Conservation (phyloP, 2,888 invertebrate genomes). For the Acanthoscelides obtectus region DNA sequence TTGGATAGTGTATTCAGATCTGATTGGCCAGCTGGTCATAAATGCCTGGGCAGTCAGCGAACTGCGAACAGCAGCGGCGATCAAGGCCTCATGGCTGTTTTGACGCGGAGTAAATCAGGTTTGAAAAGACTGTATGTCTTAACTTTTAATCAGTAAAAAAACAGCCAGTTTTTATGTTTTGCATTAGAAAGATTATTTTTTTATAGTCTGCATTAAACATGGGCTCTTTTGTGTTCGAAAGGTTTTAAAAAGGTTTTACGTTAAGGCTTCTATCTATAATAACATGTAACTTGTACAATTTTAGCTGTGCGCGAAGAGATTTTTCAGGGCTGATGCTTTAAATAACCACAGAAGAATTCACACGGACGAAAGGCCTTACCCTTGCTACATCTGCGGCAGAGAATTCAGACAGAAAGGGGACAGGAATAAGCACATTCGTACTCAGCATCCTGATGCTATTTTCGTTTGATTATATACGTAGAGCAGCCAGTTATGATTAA, state of each 20-base stretch:
- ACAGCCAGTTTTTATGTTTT: too few species aligned
- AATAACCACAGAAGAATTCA: slow-evolving; percentile 61
- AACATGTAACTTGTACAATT: slow-evolving; percentile 5
- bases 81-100: too few species aligned
- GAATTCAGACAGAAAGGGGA: slow-evolving; percentile 56
- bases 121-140: too few species aligned
- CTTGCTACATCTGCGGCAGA: slow-evolving; percentile 51
- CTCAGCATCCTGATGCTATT: slow-evolving; percentile 45
- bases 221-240: not conserved
- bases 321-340: slow-evolving; percentile 60
- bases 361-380: slow-evolving; percentile 56
- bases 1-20: too few species aligned
- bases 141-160: too few species aligned
- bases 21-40: too few species aligned
- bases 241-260: not conserved
- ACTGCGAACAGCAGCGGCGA: too few species aligned
- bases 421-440: slow-evolving; percentile 54
- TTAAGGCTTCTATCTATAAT: not conserved
- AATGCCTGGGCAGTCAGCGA: too few species aligned
- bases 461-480: slow-evolving; percentile 1
- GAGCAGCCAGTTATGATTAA: too few species aligned
- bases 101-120: too few species aligned
- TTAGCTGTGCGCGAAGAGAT: slow-evolving; percentile 55
- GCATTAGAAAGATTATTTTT: too few species aligned
- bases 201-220: too few species aligned